Percentiles rank a stretch among this genome's conserved stretches.
These are phyloP conservation scores for Achatina immaculata DNA, from an alignment of 1,140 invertebrate species.

Conservation along the genomic window DNA sequence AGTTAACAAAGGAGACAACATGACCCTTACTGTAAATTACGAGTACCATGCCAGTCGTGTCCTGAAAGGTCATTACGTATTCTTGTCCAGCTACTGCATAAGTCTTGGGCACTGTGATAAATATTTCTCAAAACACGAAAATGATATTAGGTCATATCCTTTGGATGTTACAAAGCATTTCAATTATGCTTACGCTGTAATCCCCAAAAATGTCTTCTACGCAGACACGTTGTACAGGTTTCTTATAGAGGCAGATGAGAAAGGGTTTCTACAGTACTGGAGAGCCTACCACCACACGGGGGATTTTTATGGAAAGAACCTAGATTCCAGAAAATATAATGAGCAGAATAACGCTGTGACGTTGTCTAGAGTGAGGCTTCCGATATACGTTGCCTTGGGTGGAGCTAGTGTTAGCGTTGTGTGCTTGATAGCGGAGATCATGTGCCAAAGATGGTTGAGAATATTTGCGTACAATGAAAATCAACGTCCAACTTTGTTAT, in stretches of 20 bases:
- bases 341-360: not conserved
- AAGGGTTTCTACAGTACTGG: not conserved
- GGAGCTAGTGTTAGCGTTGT: not conserved
- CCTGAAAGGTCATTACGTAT: not conserved
- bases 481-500: too few relatives aligned
- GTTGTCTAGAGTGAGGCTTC: not conserved
- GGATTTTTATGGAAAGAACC: too few relatives aligned
- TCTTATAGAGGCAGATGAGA: not conserved
- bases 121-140: not conserved
- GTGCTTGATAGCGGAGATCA: not conserved
- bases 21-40: not conserved
- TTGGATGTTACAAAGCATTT: not conserved
- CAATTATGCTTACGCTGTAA: not conserved
- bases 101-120: not conserved
- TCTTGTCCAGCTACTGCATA: not conserved
- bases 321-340: not conserved
- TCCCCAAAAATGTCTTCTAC: conserved; percentile 9
- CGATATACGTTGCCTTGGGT: not conserved
- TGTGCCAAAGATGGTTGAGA: not conserved
- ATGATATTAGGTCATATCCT: not conserved
- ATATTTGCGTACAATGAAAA: too few relatives aligned
- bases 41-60: not conserved
- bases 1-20: too few relatives aligned
- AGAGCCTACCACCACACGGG: too few relatives aligned
- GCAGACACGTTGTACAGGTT: not conserved